Evolutionary conservation across 1,140 invertebrate species (phyloP), one percentile per base, ranked within the genome.

Genomic region (Halictus rubicundus): DNA sequence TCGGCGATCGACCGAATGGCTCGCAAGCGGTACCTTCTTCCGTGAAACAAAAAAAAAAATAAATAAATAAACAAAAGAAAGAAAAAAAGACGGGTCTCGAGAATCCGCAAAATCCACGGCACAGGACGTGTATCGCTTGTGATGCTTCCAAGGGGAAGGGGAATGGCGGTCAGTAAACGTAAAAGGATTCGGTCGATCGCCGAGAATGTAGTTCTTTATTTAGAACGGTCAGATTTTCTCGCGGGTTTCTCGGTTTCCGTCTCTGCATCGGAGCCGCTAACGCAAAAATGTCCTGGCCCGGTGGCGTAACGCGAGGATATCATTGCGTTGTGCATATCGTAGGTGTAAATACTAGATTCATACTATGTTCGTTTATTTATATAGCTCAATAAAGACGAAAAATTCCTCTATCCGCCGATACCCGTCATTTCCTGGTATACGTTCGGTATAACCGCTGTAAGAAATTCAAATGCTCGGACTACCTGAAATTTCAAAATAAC

Each of bases 351-450:
- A 86, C 71, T 86, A 86, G 76, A 82, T 81, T 73, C 69, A 72
- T 84, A 84, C 68, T 82, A 72, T 85, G 82, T 84, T 82, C 76
- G 59, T 81, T 85, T 86, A 85, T 86, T 82, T 86, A 85, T 86
- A 82, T 85, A 82, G 80, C 65, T 75, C 23, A 86, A 86, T 86
- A 85, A 86, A 86, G 39, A 83, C 21, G 49, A 37, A 37, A 64
- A 66, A 76, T 76, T 70, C 75, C 68, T 54, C 52, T 70, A 68
- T 66, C 37, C 73, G 5, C 52, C 21, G n/a, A 52, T 6, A 27
- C 3, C 39, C 39, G 23, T 66, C 46, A 66, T 46, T 66, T 66
- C 12, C 64, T 16, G 32, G 42, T 12, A 46, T 8, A 42, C 7
- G 10, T 42, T 4, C 39, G 10, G 7, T 42, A 42, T 42, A 42